phyloP scores from a whole-genome alignment of 2,113 vertebrate species.

The Antigone vipio region DNA sequence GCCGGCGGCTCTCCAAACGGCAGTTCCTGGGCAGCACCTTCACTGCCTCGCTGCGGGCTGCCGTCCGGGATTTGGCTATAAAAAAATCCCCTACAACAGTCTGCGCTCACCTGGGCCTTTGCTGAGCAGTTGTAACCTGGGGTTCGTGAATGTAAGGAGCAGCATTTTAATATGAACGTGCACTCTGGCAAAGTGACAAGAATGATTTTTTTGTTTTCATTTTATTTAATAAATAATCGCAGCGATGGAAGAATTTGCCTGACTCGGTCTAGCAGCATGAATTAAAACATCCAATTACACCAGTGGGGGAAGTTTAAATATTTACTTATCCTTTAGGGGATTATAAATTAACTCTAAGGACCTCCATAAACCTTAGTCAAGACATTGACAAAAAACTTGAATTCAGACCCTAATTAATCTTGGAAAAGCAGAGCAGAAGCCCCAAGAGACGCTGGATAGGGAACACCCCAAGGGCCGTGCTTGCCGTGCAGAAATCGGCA shows the following conservation, averaged over 20 bases:
- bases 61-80: rapidly evolving
- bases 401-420: conserved; percentile 13
- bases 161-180: not conserved
- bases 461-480: not conserved
- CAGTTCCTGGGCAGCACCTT: not conserved
- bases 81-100: rapidly evolving
- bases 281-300: conserved; percentile 47
- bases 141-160: not conserved
- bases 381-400: conserved; percentile 8
- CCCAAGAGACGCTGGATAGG: not conserved
- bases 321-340: conserved; percentile 45
- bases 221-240: conserved; percentile 11
- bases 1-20: rapidly evolving
- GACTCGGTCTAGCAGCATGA: not conserved
- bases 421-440: not conserved
- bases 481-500: not conserved
- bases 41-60: rapidly evolving
- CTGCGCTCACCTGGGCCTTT: rapidly evolving
- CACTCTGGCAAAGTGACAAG: not conserved
- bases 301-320: conserved; percentile 25
- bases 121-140: not conserved
- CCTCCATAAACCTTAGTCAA: conserved; percentile 4
- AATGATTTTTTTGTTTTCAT: not conserved
- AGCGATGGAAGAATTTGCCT: not conserved
- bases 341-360: conserved; percentile 47